Evolutionary conservation across 2,113 vertebrate species (phyloP).

Genomic region (Lipotes vexillifer): DNA sequence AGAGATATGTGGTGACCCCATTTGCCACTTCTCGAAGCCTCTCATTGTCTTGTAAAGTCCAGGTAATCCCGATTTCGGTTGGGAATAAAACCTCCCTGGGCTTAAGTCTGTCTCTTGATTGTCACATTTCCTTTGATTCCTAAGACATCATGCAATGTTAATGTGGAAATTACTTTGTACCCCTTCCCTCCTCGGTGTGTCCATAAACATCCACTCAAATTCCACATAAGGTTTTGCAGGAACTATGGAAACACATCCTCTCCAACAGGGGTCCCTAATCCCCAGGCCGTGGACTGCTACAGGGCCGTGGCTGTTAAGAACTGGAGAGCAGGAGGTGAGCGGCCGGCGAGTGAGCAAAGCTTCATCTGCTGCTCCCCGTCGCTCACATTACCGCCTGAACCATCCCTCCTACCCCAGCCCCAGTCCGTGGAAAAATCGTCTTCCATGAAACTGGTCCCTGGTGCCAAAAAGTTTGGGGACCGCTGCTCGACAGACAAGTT

Average conservation of each 20-base stretch:
- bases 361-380: no score
- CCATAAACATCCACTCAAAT: conserved; percentile 24
- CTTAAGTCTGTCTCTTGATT: neutral
- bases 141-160: neutral
- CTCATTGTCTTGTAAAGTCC: neutral
- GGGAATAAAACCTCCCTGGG: neutral
- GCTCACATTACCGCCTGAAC: no score
- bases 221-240: conserved; percentile 22
- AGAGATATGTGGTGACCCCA: neutral
- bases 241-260: conserved; percentile 48
- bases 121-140: conserved; percentile 8
- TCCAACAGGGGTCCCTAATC: no score
- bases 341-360: no score
- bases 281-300: no score
- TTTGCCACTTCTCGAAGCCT: neutral
- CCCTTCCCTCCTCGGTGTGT: neutral
- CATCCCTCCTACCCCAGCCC: no score
- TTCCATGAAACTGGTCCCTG: no score
- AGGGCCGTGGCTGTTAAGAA: no score
- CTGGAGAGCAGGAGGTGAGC: no score
- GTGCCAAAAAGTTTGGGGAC: no score
- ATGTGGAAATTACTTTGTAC: conserved; percentile 14
- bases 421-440: no score
- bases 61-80: neutral
- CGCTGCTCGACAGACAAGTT: neutral